Base-by-base conservation (phyloP, 2,888 invertebrate species). In the Rhimphoctona megacephalus region DNA sequence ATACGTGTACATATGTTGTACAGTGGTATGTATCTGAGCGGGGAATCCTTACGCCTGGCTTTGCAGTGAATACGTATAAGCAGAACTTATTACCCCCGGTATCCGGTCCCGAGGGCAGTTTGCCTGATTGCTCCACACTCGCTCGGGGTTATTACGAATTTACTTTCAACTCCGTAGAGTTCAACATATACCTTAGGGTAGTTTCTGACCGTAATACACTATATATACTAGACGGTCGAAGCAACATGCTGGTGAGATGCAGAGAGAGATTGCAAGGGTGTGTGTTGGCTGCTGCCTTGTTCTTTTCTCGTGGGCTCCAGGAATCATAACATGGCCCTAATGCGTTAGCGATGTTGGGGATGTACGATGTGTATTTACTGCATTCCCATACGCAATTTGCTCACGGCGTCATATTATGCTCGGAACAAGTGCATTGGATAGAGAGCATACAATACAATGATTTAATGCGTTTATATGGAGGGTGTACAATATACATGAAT, bases 81-180 rank as follows among this genome's bases (percentile, higher is more conserved):
- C 80, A 81, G 80, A 80, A 86, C 83, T 86, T 86, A 83, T 86
- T 86, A 83, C 86, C 80, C 86, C 67, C 36, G 76, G 86, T 76
- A 86, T 86, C 81, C 72, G 86, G 66, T 83, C 80, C 72, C 83
- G 64, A 39, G 85, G 79, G 85, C 82, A 74, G 83, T 86, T 86
- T 80, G 76, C 77, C 85, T 83, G 80, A 86, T 83, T 83, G 80
- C 83, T 83, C 83, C 77, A 81, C 54, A 83, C 80, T 86, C 76
- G 80, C 83, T 46, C 54, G 77, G 80, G 86, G 76, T 86, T 83
- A 86, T 86, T 81, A 80, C 83, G 77, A 86, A 86, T 86, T 83
- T 81, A 86, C 86, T 86, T 81, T 83, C 77, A 86, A 81, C 86
- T 72, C 72, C 22, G 67, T 49, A 72, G 46, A 78, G 74, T 54